Percentiles rank a stretch among this genome's conserved stretches.
Evolutionary conservation across 2,888 invertebrate species (phyloP).

Genomic region (Aphidius colemani): DNA sequence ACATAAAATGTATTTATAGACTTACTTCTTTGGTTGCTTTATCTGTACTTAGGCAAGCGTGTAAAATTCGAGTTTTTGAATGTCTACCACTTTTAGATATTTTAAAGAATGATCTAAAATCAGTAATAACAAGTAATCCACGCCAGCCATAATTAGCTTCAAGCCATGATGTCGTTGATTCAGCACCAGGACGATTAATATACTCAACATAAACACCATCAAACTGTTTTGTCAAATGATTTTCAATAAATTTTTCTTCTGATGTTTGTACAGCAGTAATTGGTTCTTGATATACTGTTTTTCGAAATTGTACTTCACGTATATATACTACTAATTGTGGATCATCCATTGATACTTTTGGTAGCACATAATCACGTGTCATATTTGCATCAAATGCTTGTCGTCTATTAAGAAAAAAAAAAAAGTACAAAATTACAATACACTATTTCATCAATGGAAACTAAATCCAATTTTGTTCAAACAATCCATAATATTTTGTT

Average conservation of each 20-base stretch:
- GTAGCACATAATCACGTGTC: slow-evolving; percentile 77
- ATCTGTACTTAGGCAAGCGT: slow-evolving; percentile 80
- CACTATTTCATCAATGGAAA: not conserved
- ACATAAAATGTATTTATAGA: not conserved
- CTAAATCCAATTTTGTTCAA: too few species aligned
- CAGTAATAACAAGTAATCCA: slow-evolving; percentile 77
- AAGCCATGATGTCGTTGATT: slow-evolving; percentile 75
- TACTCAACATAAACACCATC: slow-evolving; percentile 55
- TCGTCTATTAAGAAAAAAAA: slow-evolving; percentile 42
- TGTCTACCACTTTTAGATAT: slow-evolving; percentile 61
- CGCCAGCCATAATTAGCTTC: slow-evolving; percentile 74
- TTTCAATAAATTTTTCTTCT: slow-evolving; percentile 61
- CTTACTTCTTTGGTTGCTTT: slow-evolving; percentile 76
- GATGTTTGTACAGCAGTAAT: slow-evolving; percentile 58
- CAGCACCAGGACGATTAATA: slow-evolving; percentile 65
- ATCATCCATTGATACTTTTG: slow-evolving; percentile 76
- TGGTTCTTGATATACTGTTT: slow-evolving; percentile 49
- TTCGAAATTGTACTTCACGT: slow-evolving; percentile 70
- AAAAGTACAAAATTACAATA: not conserved
- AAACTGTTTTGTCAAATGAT: slow-evolving; percentile 60
- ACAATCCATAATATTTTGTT: not conserved
- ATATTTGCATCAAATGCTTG: slow-evolving; percentile 81
- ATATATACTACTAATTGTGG: slow-evolving; percentile 76
- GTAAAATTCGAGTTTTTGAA: slow-evolving; percentile 67
- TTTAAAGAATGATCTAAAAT: slow-evolving; percentile 76